Percentiles rank a stretch among this genome's conserved stretches.
phyloP scores from a whole-genome alignment of 2,113 vertebrate species.

The Rynchops niger region DNA sequence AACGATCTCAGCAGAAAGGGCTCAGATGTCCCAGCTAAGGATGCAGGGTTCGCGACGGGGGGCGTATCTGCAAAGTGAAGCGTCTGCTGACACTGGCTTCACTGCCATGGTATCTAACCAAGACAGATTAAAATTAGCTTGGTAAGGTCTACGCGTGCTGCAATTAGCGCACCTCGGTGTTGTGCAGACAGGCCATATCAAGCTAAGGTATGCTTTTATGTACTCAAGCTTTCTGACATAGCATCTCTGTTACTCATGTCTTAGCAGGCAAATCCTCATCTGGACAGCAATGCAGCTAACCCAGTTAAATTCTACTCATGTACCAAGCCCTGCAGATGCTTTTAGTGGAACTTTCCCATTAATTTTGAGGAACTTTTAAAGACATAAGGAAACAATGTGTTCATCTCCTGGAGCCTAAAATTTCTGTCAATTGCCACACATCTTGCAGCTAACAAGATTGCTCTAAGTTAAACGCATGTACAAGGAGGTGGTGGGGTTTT shows the following conservation, averaged over 20 bases:
- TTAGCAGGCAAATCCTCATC: neutral
- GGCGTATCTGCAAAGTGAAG: neutral
- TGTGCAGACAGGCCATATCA: neutral
- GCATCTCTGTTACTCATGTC: neutral
- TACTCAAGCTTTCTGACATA: neutral
- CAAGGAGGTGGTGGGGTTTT: neutral
- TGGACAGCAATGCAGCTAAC: neutral
- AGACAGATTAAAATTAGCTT: neutral
- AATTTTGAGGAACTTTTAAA: neutral
- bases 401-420: neutral
- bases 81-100: neutral
- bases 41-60: neutral
- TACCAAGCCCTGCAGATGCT: neutral
- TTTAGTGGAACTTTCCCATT: neutral
- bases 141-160: neutral
- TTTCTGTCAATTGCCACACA: neutral
- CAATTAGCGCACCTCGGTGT: neutral
- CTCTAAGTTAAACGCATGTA: neutral
- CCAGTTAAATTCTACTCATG: neutral
- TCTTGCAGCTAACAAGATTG: neutral
- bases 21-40: neutral
- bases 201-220: neutral
- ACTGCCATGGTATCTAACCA: neutral
- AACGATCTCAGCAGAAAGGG: neutral
- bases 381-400: neutral